phyloP scores from a whole-genome alignment of 2,797 vertebrate genomes.

The Loriculus beryllinus region DNA sequence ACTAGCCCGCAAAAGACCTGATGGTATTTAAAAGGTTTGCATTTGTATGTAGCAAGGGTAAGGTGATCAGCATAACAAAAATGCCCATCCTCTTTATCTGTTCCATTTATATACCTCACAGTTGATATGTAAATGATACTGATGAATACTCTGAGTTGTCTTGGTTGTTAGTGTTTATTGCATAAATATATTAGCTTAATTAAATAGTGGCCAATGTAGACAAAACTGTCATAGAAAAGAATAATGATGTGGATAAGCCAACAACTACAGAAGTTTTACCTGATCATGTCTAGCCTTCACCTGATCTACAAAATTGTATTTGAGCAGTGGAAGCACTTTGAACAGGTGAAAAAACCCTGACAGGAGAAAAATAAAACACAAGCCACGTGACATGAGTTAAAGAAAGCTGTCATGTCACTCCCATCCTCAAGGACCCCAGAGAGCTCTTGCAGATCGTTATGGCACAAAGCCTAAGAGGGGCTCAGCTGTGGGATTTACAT shows the following conservation, averaged over 20 bases:
- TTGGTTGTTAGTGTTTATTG: background rate
- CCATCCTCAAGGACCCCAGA: background rate
- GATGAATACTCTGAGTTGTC: background rate
- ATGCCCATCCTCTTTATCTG: background rate
- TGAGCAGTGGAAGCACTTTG: background rate
- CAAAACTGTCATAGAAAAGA: background rate
- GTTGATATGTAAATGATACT: background rate
- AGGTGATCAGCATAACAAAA: background rate
- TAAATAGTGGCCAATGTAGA: background rate
- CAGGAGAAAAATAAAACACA: background rate
- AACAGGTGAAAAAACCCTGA: accelerated
- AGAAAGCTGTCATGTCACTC: background rate
- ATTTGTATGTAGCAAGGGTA: background rate
- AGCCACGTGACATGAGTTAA: background rate
- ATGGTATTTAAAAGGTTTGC: background rate
- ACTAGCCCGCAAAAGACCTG: background rate
- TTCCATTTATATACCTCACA: background rate
- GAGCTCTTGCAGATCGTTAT: background rate
- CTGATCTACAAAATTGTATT: background rate
- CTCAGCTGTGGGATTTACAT: background rate
- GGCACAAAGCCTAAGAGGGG: background rate
- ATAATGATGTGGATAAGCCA: background rate
- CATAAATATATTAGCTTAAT: background rate
- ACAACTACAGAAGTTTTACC: background rate
- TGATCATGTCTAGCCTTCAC: background rate